A percentile compares a stretch with the other conserved stretches of the same genome.
Conservation (phyloP, 2,113 vertebrate species). For the Sciurus niger region DNA sequence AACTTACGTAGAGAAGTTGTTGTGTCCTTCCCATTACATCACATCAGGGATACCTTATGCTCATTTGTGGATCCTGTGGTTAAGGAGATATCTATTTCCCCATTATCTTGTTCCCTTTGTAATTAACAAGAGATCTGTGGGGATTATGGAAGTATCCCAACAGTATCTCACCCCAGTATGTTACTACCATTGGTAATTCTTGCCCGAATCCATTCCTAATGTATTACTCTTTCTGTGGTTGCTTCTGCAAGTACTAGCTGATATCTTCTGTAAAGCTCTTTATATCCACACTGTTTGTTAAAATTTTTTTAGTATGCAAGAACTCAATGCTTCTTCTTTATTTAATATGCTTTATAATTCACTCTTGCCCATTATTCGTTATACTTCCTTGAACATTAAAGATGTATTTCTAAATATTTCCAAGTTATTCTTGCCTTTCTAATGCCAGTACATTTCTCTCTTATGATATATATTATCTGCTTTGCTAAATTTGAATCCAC, state of each 20-base stretch:
- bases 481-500: constrained; percentile 40
- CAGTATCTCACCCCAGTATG: neutral
- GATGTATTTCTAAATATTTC: neutral
- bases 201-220: neutral
- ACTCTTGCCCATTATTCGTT: neutral
- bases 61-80: neutral
- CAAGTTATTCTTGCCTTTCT: constrained; percentile 13
- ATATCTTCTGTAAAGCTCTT: neutral
- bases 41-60: no score
- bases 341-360: neutral
- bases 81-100: neutral
- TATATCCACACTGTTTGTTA: neutral
- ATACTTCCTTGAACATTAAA: constrained; percentile 30
- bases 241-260: neutral
- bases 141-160: neutral
- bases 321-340: neutral
- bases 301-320: neutral
- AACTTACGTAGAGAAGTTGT: neutral
- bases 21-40: neutral
- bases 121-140: neutral
- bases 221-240: neutral
- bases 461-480: neutral
- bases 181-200: neutral
- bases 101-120: neutral
- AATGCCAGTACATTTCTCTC: neutral